Conservation (phyloP, 2,888 invertebrate genomes). For the Drosophila borborema region DNA sequence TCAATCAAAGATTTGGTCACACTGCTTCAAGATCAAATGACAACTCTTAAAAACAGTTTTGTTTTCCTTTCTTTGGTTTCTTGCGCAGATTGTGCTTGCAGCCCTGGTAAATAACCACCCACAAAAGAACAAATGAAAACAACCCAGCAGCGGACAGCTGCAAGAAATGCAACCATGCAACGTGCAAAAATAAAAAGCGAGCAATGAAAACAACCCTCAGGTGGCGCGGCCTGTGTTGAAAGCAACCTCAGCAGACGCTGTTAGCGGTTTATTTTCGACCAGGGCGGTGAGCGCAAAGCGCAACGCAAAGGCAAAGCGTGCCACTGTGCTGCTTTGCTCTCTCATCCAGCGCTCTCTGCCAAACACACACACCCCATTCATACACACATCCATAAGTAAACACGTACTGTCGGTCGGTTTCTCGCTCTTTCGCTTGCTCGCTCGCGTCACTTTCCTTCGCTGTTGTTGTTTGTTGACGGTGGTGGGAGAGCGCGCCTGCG, state of each 20-base stretch:
- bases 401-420: neutral
- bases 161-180: slow-evolving; percentile 59
- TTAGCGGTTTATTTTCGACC: slow-evolving; percentile 36
- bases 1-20: slow-evolving; percentile 19
- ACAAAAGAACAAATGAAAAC: slow-evolving; percentile 14
- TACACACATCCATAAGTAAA: slow-evolving; percentile 1
- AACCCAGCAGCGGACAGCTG: slow-evolving; percentile 43
- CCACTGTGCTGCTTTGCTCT: slow-evolving; percentile 34
- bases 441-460: slow-evolving; percentile 24
- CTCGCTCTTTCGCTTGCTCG: slow-evolving; percentile 9
- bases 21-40: slow-evolving; percentile 12
- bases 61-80: neutral
- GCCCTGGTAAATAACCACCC: slow-evolving; percentile 44
- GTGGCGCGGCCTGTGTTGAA: neutral
- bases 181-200: slow-evolving; percentile 23
- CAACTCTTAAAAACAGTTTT: slow-evolving; percentile 15
- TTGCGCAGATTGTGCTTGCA: slow-evolving; percentile 12
- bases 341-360: slow-evolving; percentile 13
- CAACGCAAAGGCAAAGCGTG: slow-evolving; percentile 27
- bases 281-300: slow-evolving; percentile 34
- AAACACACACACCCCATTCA: neutral
- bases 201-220: slow-evolving; percentile 35
- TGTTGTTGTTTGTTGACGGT: slow-evolving; percentile 38
- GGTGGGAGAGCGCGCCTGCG: slow-evolving; percentile 61
- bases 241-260: slow-evolving; percentile 34